Base-by-base conservation (phyloP, 2,113 vertebrate species). In the Pluvialis apricaria region DNA sequence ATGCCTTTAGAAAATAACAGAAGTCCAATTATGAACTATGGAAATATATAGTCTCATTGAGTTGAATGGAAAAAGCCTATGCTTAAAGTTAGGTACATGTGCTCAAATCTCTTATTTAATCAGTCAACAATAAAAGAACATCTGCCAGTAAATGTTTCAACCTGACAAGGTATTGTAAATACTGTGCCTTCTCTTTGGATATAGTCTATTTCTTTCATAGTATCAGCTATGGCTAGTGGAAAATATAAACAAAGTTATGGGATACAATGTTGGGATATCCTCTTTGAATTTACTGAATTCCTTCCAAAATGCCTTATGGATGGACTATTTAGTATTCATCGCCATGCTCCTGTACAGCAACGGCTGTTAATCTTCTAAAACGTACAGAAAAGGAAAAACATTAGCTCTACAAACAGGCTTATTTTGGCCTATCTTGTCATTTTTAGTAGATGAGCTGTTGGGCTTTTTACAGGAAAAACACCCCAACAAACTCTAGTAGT, bases 281-380 rank as follows among this genome's bases (percentile, higher is more conserved):
- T 76, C 77, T 89, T 68, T 65, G 86, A 87, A 71, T 91, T 75
- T 90, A 92, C 84, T 73, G 55, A 90, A 84, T 92, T 96, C 73
- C 70, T 92, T 96, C 83, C 83, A 95, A 71, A 92, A 90, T 81
- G 88, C 80, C 86, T 92, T 96, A 96, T 77, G 81, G 90, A 83
- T 10, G 3, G 61, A 38, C 88, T 95, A 26, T 65, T 97, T 95
- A 94, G 90, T 96, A 97, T 96, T 96, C 90, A 92, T 83, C 13
- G 2, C 93, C 92, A 95, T 38, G 51, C 55, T 81, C 32, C 73
- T 73, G 44, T 91, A 95, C 69, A 93, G 86, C 82, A 94, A 92
- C 26, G 22, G 79, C 88, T 97, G 87, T 92, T 97, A 95, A 96
- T 97, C 89, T 94, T 84, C 62, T 95, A 70, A 91, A 95, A 93